phyloP scores from a whole-genome alignment of 2,888 invertebrate species.

The Dorcus parallelipipedus region DNA sequence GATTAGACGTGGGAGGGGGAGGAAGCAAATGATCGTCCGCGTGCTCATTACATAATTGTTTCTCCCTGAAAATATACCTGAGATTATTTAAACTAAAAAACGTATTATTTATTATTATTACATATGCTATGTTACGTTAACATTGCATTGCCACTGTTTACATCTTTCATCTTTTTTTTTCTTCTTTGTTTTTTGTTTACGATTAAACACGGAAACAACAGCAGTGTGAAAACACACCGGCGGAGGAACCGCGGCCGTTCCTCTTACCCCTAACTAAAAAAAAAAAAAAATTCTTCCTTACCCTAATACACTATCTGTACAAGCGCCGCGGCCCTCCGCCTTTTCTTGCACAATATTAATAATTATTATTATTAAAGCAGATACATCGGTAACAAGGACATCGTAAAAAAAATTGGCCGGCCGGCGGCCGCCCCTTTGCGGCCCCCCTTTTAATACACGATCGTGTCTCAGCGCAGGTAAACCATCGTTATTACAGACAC shows the following conservation, averaged over 20 bases:
- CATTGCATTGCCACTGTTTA: constrained; percentile 43
- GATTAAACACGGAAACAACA: constrained; percentile 29
- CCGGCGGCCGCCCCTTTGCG: constrained; percentile 4
- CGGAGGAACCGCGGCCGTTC: constrained; percentile 8
- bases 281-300: background rate
- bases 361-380: constrained; percentile 15
- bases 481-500: background rate
- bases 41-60: background rate
- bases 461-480: background rate
- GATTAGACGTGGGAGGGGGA: no score
- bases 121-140: constrained; percentile 28
- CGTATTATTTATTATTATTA: constrained; percentile 6
- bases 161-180: constrained; percentile 19
- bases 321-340: constrained; percentile 7
- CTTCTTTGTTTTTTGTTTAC: constrained; percentile 14
- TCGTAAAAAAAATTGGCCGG: constrained; percentile 9
- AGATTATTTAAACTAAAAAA: constrained; percentile 26
- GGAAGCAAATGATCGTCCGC: no score
- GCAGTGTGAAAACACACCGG: constrained; percentile 16
- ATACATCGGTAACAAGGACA: constrained; percentile 19
- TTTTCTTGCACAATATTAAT: constrained; percentile 12
- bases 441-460: background rate
- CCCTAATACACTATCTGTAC: constrained; percentile 10
- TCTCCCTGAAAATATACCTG: constrained; percentile 33
- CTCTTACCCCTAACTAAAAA: background rate